Evolutionary conservation across 2,113 vertebrate species (phyloP).

Genomic region (Engystomops pustulosus): DNA sequence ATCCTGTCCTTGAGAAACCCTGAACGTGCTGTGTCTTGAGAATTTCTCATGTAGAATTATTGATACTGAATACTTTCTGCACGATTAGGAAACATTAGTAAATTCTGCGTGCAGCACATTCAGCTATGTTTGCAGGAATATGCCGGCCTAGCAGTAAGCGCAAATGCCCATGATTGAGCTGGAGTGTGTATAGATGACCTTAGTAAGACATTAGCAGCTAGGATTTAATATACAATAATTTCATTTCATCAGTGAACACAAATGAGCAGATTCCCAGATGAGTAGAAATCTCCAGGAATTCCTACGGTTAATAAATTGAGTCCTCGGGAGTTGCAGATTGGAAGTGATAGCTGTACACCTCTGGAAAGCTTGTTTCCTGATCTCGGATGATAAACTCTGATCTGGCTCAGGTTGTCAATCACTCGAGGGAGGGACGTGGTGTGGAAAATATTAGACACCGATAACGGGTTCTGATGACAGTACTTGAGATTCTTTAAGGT

Average conservation of each 20-base stretch:
- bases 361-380: constrained; percentile 26
- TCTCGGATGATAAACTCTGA: constrained; percentile 47
- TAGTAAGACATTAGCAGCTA: too few relatives aligned
- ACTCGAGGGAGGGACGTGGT: constrained; percentile 19
- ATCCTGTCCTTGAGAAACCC: too few relatives aligned
- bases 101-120: too few relatives aligned
- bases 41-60: too few relatives aligned
- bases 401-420: constrained; percentile 40
- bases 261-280: neutral
- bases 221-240: too few relatives aligned
- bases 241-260: neutral
- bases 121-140: too few relatives aligned
- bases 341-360: constrained; percentile 21
- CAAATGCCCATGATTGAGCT: too few relatives aligned
- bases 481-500: neutral
- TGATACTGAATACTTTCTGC: too few relatives aligned
- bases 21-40: too few relatives aligned
- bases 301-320: constrained; percentile 21
- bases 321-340: constrained; percentile 17
- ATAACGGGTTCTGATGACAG: neutral
- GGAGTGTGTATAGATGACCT: too few relatives aligned
- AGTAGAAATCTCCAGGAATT: neutral
- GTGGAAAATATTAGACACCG: constrained; percentile 24
- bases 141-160: too few relatives aligned
- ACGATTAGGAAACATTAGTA: too few relatives aligned